Conservation (phyloP, 2,888 invertebrate genomes). For the Plemyria rubiginata region DNA sequence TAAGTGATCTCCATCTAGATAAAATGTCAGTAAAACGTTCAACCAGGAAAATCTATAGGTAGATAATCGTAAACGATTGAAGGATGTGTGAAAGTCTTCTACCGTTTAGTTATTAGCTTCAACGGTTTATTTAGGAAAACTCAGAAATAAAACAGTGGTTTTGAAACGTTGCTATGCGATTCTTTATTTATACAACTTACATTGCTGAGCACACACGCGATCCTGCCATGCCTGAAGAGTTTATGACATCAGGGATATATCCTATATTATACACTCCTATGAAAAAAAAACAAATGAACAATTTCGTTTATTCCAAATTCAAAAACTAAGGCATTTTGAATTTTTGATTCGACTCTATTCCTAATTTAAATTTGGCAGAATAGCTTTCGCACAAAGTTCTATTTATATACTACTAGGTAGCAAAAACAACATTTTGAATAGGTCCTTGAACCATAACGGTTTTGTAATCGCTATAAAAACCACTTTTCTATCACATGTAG, state of each 20-base stretch:
- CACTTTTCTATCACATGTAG: neutral
- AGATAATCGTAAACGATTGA: neutral
- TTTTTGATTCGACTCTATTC: neutral
- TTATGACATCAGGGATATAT: no score
- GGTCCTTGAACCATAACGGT: neutral
- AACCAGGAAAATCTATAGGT: no score
- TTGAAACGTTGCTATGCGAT: neutral
- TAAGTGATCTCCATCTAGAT: no score
- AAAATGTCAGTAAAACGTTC: no score
- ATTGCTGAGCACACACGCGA: neutral
- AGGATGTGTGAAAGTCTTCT: neutral
- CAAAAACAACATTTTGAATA: neutral
- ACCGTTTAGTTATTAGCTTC: neutral
- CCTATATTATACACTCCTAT: no score
- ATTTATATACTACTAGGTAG: neutral
- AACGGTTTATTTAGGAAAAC: neutral
- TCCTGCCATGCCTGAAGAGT: no score
- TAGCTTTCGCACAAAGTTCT: neutral
- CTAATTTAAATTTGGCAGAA: neutral
- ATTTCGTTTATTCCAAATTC: neutral
- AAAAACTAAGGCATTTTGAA: neutral
- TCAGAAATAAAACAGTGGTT: neutral
- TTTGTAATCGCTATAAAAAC: neutral
- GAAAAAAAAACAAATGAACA: neutral
- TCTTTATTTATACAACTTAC: neutral